phyloP scores from a whole-genome alignment of 1,140 invertebrate genomes.

The Phocides pigmalion region DNA sequence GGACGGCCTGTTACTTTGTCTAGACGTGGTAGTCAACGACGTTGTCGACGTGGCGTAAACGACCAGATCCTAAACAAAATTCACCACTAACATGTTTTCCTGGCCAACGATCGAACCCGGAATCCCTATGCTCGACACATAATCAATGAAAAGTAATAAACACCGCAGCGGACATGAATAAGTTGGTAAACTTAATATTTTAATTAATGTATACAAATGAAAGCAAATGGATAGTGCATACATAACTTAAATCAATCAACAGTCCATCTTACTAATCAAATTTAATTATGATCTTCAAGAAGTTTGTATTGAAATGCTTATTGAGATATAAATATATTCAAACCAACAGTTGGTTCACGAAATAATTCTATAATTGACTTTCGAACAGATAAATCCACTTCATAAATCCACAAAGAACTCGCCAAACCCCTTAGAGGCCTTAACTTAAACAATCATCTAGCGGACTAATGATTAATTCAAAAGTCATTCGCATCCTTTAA shows the following conservation, averaged over 20 bases:
- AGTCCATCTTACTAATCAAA: conserved; percentile 16
- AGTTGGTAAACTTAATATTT: too few relatives aligned
- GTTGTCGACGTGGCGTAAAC: too few relatives aligned
- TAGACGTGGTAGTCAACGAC: too few relatives aligned
- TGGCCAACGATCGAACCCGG: too few relatives aligned
- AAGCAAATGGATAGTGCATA: background rate
- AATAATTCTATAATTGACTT: conserved; percentile 52
- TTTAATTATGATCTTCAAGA: conserved; percentile 29
- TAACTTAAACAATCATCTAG: conserved; percentile 67
- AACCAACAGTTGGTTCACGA: conserved; percentile 28
- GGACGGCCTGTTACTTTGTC: too few relatives aligned
- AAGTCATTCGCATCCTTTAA: conserved; percentile 65
- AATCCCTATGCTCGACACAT: too few relatives aligned
- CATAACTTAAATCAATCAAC: background rate
- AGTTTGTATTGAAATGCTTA: conserved; percentile 27
- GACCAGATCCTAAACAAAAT: too few relatives aligned
- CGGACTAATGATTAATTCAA: conserved; percentile 80
- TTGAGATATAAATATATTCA: conserved; percentile 24
- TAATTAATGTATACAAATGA: background rate
- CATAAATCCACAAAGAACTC: conserved; percentile 54
- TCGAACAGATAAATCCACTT: conserved; percentile 74
- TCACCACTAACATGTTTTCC: too few relatives aligned
- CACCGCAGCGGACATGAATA: too few relatives aligned
- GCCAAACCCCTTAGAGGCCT: conserved; percentile 59
- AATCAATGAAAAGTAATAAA: too few relatives aligned